Percentiles rank a stretch among this genome's conserved stretches.
Evolutionary conservation across 2,888 invertebrate species (phyloP).

Genomic region (Phymatocera aterrima): DNA sequence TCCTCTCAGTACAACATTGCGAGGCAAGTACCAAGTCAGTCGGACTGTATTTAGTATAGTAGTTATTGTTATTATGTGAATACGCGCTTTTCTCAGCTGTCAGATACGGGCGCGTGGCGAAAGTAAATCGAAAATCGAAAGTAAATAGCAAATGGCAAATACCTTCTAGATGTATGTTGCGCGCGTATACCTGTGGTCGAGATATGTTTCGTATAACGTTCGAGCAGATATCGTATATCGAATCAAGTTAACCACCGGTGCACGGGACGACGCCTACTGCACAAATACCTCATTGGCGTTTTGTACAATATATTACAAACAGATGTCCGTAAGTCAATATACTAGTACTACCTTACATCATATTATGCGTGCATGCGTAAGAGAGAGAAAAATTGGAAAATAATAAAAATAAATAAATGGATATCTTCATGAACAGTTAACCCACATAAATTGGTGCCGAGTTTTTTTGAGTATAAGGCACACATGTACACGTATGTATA

Average conservation of each 20-base stretch:
- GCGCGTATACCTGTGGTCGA: slow-evolving; percentile 7
- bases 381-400: background rate
- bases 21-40: too few species aligned
- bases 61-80: too few species aligned
- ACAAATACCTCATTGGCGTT: slow-evolving; percentile 10
- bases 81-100: slow-evolving; percentile 19
- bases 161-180: background rate
- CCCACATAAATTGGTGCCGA: too few species aligned
- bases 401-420: background rate
- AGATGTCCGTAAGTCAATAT: too few species aligned
- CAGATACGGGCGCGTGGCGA: slow-evolving; percentile 26
- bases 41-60: too few species aligned
- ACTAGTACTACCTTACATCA: too few species aligned
- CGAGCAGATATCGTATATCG: slow-evolving; percentile 13
- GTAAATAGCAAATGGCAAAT: slow-evolving; percentile 18
- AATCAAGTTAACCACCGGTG: background rate
- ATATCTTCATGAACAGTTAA: too few species aligned
- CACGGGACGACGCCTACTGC: slow-evolving; percentile 16
- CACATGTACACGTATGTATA: too few species aligned
- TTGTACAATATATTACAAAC: background rate
- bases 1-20: too few species aligned
- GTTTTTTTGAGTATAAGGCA: too few species aligned
- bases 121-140: slow-evolving; percentile 32
- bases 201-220: too few species aligned
- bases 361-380: background rate